A percentile compares a stretch with the other conserved stretches of the same genome.
Conservation (phyloP, 2,888 invertebrate genomes). For the Lamellibrachia columna region DNA sequence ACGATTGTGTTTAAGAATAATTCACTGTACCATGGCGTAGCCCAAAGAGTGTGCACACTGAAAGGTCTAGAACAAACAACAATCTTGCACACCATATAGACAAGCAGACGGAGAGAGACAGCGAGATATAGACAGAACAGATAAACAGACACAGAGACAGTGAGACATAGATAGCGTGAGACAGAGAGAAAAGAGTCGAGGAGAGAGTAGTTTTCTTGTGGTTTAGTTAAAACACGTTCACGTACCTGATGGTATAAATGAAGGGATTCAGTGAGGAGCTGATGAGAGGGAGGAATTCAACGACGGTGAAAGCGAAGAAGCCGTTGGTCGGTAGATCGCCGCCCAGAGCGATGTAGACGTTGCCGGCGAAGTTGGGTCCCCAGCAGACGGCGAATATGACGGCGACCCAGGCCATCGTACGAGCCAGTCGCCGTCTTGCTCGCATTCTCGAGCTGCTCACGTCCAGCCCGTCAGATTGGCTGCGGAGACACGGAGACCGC, state of each 20-base stretch:
- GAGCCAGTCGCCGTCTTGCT: conserved; percentile 32
- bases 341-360: conserved; percentile 24
- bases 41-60: too few species aligned
- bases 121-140: too few species aligned
- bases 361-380: conserved; percentile 35
- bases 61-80: too few species aligned
- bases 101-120: too few species aligned
- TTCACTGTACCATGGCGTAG: too few species aligned
- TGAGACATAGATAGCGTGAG: too few species aligned
- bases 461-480: neutral
- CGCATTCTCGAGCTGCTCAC: conserved; percentile 26
- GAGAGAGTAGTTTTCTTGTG: neutral
- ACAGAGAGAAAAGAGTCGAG: neutral
- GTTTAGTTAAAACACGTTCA: neutral
- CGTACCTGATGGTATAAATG: conserved; percentile 20
- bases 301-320: conserved; percentile 29
- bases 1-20: too few species aligned
- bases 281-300: conserved; percentile 35
- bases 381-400: conserved; percentile 35
- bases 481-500: neutral
- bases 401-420: conserved; percentile 38
- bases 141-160: too few species aligned
- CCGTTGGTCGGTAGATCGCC: conserved; percentile 28
- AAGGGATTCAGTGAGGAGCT: conserved; percentile 37
- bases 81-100: too few species aligned